phyloP scores from a whole-genome alignment of 1,140 invertebrate species.

The Drosophila ambigua region DNA sequence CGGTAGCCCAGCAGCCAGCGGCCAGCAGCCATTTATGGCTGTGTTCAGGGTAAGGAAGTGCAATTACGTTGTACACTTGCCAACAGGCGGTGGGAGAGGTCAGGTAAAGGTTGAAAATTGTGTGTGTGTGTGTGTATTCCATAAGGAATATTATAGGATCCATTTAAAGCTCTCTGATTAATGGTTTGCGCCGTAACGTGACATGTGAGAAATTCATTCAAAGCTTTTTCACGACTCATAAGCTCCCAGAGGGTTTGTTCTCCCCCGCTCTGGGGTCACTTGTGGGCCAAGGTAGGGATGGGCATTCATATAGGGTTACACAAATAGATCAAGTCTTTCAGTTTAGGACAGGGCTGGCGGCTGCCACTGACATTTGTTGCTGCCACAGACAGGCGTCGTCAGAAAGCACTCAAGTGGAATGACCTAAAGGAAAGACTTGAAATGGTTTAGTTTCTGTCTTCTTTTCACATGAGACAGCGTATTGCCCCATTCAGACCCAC shows the following conservation, averaged over 20 bases:
- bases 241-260: background rate
- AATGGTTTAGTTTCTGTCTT: conserved; percentile 22
- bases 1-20: conserved; percentile 13
- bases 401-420: conserved; percentile 29
- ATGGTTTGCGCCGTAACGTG: conserved; percentile 26
- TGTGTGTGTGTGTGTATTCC: conserved; percentile 9
- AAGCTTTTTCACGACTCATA: conserved; percentile 21
- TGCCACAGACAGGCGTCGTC: conserved; percentile 24
- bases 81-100: background rate
- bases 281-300: background rate
- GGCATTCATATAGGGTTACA: background rate
- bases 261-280: background rate
- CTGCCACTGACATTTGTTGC: conserved; percentile 41
- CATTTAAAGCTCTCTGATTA: conserved; percentile 43
- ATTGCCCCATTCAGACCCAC: conserved; percentile 5
- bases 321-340: conserved; percentile 29
- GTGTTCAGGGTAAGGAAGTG: conserved; percentile 26
- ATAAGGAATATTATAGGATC: conserved; percentile 23
- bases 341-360: conserved; percentile 4
- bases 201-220: conserved; percentile 25
- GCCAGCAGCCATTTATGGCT: conserved; percentile 25
- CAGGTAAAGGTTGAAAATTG: conserved; percentile 4
- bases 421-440: conserved; percentile 34
- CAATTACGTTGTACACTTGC: conserved; percentile 30
- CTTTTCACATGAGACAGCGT: conserved; percentile 12